These are phyloP conservation scores for Cantharis rustica DNA, from an alignment of 2,888 invertebrate genomes.

Conservation along the genomic window DNA sequence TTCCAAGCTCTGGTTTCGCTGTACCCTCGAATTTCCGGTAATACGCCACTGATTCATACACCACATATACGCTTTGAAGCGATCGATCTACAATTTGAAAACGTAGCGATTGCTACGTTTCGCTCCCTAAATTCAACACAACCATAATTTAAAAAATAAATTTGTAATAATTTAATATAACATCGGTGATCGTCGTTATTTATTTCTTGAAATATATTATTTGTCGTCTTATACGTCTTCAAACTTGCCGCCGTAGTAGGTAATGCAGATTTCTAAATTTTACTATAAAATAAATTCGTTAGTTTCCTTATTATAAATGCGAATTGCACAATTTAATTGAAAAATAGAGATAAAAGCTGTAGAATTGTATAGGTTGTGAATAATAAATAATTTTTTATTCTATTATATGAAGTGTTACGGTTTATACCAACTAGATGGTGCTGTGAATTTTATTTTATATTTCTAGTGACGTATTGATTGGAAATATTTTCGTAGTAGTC, in stretches of 20 bases:
- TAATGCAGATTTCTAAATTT: not conserved
- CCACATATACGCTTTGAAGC: no score
- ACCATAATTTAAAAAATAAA: no score
- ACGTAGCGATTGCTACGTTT: no score
- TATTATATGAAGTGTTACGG: conserved; percentile 25
- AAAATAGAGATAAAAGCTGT: not conserved
- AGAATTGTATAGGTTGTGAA: not conserved
- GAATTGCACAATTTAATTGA: not conserved
- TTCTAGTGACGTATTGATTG: conserved; percentile 54
- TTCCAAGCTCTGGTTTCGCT: no score
- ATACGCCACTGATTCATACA: no score
- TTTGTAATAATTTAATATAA: no score
- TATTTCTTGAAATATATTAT: no score
- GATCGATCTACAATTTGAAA: no score
- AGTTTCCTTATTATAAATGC: not conserved
- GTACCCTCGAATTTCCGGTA: no score
- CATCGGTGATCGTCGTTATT: no score
- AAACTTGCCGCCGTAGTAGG: not conserved
- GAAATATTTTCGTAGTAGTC: conserved; percentile 53
- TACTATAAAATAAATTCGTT: not conserved
- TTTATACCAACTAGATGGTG: conserved; percentile 43
- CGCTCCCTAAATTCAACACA: no score
- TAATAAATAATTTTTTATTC: not conserved
- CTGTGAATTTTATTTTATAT: not conserved
- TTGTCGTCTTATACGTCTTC: not conserved